Base-by-base conservation (phyloP, 2,888 invertebrate species). In the Caenorhabditis macrosperma region DNA sequence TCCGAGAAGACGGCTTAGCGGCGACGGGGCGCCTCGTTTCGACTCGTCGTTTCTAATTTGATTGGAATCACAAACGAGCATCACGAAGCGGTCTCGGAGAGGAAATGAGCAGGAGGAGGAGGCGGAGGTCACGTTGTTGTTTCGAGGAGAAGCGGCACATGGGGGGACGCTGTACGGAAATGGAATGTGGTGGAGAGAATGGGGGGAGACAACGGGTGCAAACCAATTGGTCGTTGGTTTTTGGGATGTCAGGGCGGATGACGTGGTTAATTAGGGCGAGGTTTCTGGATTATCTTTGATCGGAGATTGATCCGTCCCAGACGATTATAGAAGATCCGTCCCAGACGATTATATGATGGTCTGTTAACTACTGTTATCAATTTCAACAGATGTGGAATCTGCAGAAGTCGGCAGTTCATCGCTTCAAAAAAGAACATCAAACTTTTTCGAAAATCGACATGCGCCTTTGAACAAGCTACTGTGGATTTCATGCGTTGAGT, bases 1-100 rank as follows among this genome's bases (percentile, higher is more conserved):
- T 28, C 44, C 15, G 33, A 55, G 48, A 48, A 35, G 44, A 44
- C 3, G 44, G 68, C 68, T 68, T 68, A 68, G 35, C 28, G 10
- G 9, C 41, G 35, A 9, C 12, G 66, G 12, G 52, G 41, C 38
- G 52, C 30, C 26, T 57, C 55, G 22, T 52, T 41, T 10, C 33
- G 38, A 24, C 55, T 67, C 57, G 33, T 52, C 60, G 30, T 63
- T n/a, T n/a, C 55, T 71, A 71, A 71, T 71, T 71, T 63, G 61
- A 71, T 63, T 61, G 63, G 60, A 69, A 69, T 69, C 60, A 69
- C 69, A 69, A 69, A 69, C 52, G 69, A 67, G 41, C 9, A 33
- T 44, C n/a, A 35, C 17, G 24, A 59, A 22, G 20, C 17, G 24
- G 20, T 9, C 9, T 33, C 59, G 33, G 46, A 64, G 38, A 35